Evolutionary conservation across 2,797 vertebrate genomes (phyloP), one percentile per base, ranked within the genome.

Genomic region (Danio jaintianensis): DNA sequence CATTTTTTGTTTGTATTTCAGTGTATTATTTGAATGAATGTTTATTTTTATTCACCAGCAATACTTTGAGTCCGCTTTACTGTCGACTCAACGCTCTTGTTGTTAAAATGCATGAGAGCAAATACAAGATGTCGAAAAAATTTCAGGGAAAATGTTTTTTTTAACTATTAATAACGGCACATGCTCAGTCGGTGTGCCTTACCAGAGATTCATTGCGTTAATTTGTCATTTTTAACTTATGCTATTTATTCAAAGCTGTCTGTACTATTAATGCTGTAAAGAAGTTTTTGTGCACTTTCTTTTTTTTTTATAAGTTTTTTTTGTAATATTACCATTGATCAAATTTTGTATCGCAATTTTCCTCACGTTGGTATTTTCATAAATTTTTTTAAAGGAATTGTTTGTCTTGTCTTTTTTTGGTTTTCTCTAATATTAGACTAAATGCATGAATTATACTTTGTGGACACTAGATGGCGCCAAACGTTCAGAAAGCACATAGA

Each of bases 171-270:
- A 61, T 75, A 29, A 84, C 43, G 86, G 82, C 87, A 87, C 82
- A 80, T 81, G 86, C 86, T 78, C 89, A 85, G 81, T 81, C 74
- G 11, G 20, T 84, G 84, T 83, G 81, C 69, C 71, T 83, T 88
- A 83, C 68, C 78, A 85, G 80, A 89, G 82, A 85, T 88, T 85
- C 77, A 72, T 79, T 81, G 84, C 86, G 63, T 67, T 43, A 81
- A 84, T 87, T 59, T 81, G 76, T 84, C 85, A 75, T 88, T 89
- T 91, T 86, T 94, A 94, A 94, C 93, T 95, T 94, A 94, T 94
- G 92, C 93, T 94, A 94, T 94, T 95, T 94, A 94, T 94, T 90
- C 91, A 87, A 88, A 89, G 83, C 86, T 73, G 77, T 89, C 88
- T 90, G 74, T 89, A 88, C 85, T 84, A 90, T 87, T 90, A 82